These are phyloP conservation scores for Loriculus beryllinus DNA, from an alignment of 2,797 vertebrate genomes.

Conservation along the genomic window DNA sequence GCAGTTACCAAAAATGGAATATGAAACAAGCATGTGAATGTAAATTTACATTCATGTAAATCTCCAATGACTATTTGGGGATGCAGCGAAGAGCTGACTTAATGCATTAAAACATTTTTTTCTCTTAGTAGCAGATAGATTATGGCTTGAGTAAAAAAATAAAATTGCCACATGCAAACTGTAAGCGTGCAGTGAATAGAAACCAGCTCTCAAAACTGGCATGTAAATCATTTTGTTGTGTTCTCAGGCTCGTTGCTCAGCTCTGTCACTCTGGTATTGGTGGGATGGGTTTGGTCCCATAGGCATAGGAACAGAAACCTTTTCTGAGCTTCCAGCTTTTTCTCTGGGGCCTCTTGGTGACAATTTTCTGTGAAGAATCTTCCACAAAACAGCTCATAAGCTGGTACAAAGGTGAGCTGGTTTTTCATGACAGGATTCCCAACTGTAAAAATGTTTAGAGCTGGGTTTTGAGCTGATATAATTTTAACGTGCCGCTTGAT, in stretches of 20 bases:
- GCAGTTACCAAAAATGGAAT: neutral
- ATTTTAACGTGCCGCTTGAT: slow-evolving; percentile 32
- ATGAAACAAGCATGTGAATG: neutral
- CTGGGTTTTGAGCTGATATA: neutral
- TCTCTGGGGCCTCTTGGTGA: neutral
- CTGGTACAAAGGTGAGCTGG: neutral
- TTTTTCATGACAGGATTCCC: neutral
- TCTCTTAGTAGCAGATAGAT: slow-evolving; percentile 51
- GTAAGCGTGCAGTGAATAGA: slow-evolving; percentile 22
- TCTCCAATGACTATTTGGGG: neutral
- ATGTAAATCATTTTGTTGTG: neutral
- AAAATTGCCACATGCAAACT: neutral
- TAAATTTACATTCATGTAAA: neutral
- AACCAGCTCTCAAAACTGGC: slow-evolving; percentile 10
- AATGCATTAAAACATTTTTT: slow-evolving; percentile 45
- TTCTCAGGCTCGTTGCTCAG: neutral
- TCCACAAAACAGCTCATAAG: neutral
- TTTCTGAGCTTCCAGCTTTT: neutral
- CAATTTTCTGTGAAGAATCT: neutral
- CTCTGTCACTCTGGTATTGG: neutral
- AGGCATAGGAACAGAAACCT: neutral
- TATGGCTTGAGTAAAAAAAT: slow-evolving; percentile 34
- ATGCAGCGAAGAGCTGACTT: neutral
- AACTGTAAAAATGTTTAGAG: neutral
- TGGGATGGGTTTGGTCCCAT: neutral